These are phyloP conservation scores for Polylopha cassiicola DNA, from an alignment of 2,888 invertebrate species.

Conservation along the genomic window DNA sequence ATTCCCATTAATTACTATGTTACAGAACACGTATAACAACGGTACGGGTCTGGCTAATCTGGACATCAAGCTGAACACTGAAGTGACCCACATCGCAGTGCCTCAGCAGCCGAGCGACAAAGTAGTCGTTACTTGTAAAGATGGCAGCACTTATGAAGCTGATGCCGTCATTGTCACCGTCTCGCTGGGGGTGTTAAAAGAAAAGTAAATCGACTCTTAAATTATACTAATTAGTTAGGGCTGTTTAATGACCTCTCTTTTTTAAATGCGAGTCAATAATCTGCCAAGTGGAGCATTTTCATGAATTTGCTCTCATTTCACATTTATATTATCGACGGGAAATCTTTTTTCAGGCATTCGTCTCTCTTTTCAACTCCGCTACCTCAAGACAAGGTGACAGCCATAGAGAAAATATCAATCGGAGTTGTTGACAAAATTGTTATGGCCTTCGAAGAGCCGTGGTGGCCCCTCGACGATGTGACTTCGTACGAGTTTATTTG, in stretches of 20 bases:
- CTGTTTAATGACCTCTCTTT: too few relatives aligned
- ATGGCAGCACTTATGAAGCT: slow-evolving; percentile 61
- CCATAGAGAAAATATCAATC: slow-evolving; percentile 77
- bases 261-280: too few relatives aligned
- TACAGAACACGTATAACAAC: slow-evolving; percentile 24
- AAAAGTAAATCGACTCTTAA: slow-evolving; percentile 26
- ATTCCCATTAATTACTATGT: neutral
- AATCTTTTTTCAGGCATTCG: slow-evolving; percentile 38
- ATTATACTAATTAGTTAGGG: too few relatives aligned
- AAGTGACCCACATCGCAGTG: slow-evolving; percentile 14
- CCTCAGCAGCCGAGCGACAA: slow-evolving; percentile 10
- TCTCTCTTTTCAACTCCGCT: slow-evolving; percentile 76
- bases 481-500: slow-evolving; percentile 55
- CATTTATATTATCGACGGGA: too few relatives aligned
- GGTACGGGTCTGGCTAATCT: slow-evolving; percentile 20
- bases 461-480: slow-evolving; percentile 80
- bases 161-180: slow-evolving; percentile 79
- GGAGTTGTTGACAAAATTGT: slow-evolving; percentile 83
- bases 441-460: slow-evolving; percentile 77
- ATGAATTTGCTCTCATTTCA: too few relatives aligned
- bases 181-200: slow-evolving; percentile 80
- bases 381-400: slow-evolving; percentile 67
- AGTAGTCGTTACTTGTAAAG: slow-evolving; percentile 48
- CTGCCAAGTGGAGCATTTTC: too few relatives aligned
- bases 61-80: slow-evolving; percentile 14